Base-by-base conservation (phyloP, 2,113 vertebrate species). In the Entosphenus tridentatus region DNA sequence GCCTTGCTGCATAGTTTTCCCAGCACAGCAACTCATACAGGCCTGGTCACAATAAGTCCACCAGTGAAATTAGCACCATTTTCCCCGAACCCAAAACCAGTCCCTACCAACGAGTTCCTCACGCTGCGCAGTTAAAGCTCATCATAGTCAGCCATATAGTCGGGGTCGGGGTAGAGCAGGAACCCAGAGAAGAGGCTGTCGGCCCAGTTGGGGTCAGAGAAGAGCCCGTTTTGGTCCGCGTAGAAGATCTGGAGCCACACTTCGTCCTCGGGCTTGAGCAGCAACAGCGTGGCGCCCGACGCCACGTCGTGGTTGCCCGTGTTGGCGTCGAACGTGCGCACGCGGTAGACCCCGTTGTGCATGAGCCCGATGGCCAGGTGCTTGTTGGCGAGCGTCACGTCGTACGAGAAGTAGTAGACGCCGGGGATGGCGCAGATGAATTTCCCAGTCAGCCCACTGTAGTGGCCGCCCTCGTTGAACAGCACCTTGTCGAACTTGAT, bases 241-340 rank as follows among this genome's bases (percentile, higher is more conserved):
- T 82, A 96, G 79, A 98, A 98, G 76, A 98, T 96, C 75, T 98
- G 87, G 77, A 98, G 79, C 93, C 93, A 98, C 18, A 98, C 91
- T 76, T 96, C 88, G 1, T 98, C 93, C 72, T 96, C 93, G 56
- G 90, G 83, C 75, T 90, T 87, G 69, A 98, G 83, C 70, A 84
- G 87, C 75, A 96, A 86, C 68, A 87, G 82, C 0, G 87, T 93
- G 68, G 93, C 93, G 8, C 88, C 90, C 0, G 93, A 98, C 3
- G 93, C 89, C 57, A 95, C 87, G 0, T 98, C 91, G 0, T 98
- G 90, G 78, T 96, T 98, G 54, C 93, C 93, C 0, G 93, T 98
- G 81, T 96, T 98, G 0, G 91, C 93, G 0, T 98, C 93, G 2
- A 87, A 96, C 3, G 93, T 98, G 78, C 87, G 91, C 79, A 98